Conservation (phyloP, 2,113 vertebrate genomes). For the Elephas maximus region DNA sequence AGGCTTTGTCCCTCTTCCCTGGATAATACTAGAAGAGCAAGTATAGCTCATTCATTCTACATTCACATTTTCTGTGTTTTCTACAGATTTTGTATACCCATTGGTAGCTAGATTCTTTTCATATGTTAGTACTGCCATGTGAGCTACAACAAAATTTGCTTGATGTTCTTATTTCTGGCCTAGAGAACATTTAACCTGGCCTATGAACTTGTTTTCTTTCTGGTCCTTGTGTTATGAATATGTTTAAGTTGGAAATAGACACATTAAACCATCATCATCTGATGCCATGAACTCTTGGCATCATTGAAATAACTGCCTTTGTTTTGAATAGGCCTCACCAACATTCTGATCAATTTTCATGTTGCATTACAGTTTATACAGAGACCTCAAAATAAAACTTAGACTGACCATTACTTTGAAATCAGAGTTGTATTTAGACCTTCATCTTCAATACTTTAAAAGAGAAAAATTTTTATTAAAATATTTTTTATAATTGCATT, state of each 20-base stretch:
- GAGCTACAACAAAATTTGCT: background rate
- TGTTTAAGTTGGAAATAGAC: background rate
- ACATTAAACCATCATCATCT: background rate
- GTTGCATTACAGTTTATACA: background rate
- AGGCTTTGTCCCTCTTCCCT: background rate
- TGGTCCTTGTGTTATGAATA: background rate
- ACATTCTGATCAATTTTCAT: background rate
- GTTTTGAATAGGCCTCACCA: background rate
- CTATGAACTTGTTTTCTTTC: background rate
- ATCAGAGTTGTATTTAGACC: background rate
- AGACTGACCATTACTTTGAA: background rate
- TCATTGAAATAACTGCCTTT: background rate
- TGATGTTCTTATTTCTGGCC: background rate
- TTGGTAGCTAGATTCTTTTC: background rate
- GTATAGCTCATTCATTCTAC: background rate
- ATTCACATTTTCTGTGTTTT: background rate
- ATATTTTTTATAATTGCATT: slow-evolving; percentile 32
- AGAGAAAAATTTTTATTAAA: background rate
- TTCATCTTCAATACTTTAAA: background rate
- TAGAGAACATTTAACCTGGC: background rate
- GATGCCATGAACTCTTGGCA: background rate
- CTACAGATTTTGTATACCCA: background rate
- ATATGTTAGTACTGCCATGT: background rate
- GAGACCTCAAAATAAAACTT: slow-evolving; percentile 1
- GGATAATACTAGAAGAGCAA: background rate